These are phyloP conservation scores for Leptopilina clavipes DNA, from an alignment of 1,140 invertebrate species.

Conservation along the genomic window DNA sequence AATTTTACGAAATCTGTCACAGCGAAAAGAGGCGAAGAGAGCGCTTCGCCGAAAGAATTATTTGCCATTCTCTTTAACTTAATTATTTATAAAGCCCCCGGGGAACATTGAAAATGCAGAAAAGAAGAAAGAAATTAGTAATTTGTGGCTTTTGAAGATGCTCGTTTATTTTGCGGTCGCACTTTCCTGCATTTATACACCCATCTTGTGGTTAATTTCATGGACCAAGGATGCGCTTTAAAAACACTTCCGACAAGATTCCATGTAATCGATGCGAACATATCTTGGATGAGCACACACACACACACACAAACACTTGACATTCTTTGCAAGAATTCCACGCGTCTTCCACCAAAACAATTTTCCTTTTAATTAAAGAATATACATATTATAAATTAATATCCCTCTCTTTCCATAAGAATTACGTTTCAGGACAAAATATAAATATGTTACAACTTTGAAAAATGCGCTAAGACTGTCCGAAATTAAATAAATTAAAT, in stretches of 20 bases:
- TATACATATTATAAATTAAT: background rate
- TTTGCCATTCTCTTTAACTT: background rate
- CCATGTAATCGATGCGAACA: background rate
- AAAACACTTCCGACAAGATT: conserved; percentile 16
- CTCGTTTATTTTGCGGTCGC: conserved; percentile 22
- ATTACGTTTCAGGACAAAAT: background rate
- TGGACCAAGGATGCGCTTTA: conserved; percentile 8
- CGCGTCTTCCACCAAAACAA: background rate
- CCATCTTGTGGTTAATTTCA: background rate
- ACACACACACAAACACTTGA: too few relatives aligned
- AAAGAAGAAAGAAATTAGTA: conserved; percentile 18
- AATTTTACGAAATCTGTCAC: too few relatives aligned
- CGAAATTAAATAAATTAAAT: too few relatives aligned
- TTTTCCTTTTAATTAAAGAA: background rate
- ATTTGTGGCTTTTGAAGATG: background rate
- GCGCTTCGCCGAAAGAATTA: background rate
- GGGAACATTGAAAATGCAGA: background rate
- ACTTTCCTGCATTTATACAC: background rate
- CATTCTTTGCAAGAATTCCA: background rate
- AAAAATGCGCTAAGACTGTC: too few relatives aligned
- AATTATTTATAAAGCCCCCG: background rate
- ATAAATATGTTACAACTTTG: too few relatives aligned
- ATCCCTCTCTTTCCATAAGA: background rate
- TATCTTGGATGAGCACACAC: background rate
- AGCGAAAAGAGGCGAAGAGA: too few relatives aligned